phyloP scores from a whole-genome alignment of 2,797 vertebrate genomes.

The Champsocephalus esox region DNA sequence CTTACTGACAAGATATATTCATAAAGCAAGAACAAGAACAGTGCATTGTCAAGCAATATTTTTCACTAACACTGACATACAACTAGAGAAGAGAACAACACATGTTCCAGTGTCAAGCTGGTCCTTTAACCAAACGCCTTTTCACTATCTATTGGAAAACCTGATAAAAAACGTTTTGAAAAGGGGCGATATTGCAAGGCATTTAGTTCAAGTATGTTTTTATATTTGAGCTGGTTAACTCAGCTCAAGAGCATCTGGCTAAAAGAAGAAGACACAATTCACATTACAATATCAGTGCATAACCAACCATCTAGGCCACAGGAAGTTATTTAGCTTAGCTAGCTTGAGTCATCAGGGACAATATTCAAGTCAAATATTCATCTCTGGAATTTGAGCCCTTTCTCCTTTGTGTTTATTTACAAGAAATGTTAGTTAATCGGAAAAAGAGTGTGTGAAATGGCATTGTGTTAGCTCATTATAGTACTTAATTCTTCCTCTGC shows the following conservation, averaged over 20 bases:
- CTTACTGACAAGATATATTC: slow-evolving; percentile 12
- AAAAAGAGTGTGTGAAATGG: background rate
- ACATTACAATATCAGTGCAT: background rate
- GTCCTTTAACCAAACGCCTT: background rate
- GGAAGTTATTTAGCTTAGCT: background rate
- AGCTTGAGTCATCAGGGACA: background rate
- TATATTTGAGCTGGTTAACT: background rate
- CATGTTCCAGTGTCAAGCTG: background rate
- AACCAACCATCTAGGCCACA: background rate
- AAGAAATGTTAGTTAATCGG: background rate
- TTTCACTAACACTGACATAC: background rate
- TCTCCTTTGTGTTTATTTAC: background rate
- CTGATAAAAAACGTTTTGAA: background rate
- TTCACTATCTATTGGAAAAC: background rate
- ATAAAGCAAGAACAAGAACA: slow-evolving; percentile 12
- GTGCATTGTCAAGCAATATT: background rate
- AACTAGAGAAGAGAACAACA: background rate
- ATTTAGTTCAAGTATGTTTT: slow-evolving; percentile 24
- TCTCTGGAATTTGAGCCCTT: background rate
- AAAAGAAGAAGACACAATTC: background rate
- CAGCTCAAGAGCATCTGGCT: background rate
- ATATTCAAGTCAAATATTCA: background rate
- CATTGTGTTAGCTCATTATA: background rate
- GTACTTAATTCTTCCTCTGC: background rate
- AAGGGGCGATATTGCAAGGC: background rate